Evolutionary conservation across 1,140 invertebrate species (phyloP), one percentile per base, ranked within the genome.

Genomic region (Lepidurus packardi): DNA sequence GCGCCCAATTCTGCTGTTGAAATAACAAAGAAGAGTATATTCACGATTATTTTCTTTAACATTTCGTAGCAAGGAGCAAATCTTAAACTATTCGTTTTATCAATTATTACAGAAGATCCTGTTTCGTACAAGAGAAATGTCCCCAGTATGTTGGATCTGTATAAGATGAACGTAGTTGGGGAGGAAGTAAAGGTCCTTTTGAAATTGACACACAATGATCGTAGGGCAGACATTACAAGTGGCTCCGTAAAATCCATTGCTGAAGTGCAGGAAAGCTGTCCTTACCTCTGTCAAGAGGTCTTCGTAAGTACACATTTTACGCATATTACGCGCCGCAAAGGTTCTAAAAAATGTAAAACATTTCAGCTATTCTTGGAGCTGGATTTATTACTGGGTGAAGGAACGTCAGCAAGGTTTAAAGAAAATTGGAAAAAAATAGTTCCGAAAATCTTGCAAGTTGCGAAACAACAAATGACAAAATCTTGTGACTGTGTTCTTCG

Each of bases 371-470:
- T 47, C 45, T 47, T 47, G 45, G 45, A 47, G 45, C 45, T 47
- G 45, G 45, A 47, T 47, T 47, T 47, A 47, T 47, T 47, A 47
- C 45, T 47, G 45, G 45, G 45, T 9, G 45, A 47, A 1, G 45
- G 45, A 47, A 47, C 45, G 45, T 47, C 45, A 47, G 16, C 45
- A 47, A 47, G 45, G 45, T 47, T 47, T 47, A 47, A 47, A 47
- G 45, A 47, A 47, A 47, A 47, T 47, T 47, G 45, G 45, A 47
- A 47, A 47, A 9, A 47, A 47, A 47, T 47, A 47, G 45, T 47
- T 47, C 45, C 45, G 45, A 47, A 47, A 47, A 47, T 47, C 45
- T 47, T 47, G 45, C 45, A 47, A 47, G 45, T 47, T 47, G 45
- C 45, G 45, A 47, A 47, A 47, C 45, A 47, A 47, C 45, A 47